Evolutionary conservation across 2,888 invertebrate species (phyloP), one percentile per base, ranked within the genome.

Genomic region (Epinotia ramella): DNA sequence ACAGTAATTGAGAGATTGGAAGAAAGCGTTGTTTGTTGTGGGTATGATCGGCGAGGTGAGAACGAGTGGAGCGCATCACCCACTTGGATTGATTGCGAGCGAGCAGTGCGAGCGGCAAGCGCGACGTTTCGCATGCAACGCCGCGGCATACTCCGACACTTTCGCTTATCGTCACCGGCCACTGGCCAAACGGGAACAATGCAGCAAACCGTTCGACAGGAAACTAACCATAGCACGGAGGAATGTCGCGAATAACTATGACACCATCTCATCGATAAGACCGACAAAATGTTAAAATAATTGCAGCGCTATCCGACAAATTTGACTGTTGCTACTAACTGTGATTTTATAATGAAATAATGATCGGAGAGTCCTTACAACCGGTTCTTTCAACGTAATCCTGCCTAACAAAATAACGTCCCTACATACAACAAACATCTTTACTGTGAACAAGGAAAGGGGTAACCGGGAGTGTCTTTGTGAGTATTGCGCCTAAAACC

Each of bases 1-100:
- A 80, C 79, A 82, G 83, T 76, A 82, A 68, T 40, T 74, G 84
- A 86, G 86, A 87, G 85, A 87, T 88, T 87, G 84, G 83, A 85
- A 81, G 85, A 88, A 87, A 88, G 85, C 86, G 83, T 86, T 79
- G 82, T 85, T 84, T 46, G 40, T 79, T 85, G 84, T 46, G 40
- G 20, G 84, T 84, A 85, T 84, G 82, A 62, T 63, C 81, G 79
- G 78, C 78, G 82, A 79, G 77, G 75, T 78, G 79, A 84, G 79
- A 81, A 82, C 87, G 88, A 91, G 85, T 90, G 87, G 85, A 91
- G 88, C 91, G 91, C 84, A 89, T 89, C 88, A 88, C 88, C 89
- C 84, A 89, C 86, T 89, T 89, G 84, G 56, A 69, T 79, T 80
- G 67, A 64, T 79, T 81, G 77, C 79, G 72, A 68, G 76, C 73